phyloP scores from a whole-genome alignment of 2,113 vertebrate genomes.

The Sorex fumeus region DNA sequence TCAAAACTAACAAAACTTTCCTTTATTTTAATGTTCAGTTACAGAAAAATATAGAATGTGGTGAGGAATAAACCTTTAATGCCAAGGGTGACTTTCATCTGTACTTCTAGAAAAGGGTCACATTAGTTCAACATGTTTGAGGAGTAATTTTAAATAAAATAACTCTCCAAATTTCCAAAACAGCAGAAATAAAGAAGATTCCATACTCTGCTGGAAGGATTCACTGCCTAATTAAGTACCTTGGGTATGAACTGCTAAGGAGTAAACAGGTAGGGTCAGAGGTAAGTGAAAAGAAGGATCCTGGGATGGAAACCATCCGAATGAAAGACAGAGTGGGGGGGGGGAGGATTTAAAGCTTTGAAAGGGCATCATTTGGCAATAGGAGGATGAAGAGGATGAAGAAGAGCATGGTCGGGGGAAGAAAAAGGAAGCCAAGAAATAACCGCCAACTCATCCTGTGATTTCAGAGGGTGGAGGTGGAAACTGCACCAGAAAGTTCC shows the following conservation, averaged over 20 bases:
- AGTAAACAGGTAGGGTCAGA: not conserved
- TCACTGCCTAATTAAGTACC: not conserved
- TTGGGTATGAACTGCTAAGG: not conserved
- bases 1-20: not conserved
- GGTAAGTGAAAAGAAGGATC: not conserved
- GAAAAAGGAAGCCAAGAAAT: slow-evolving; percentile 20
- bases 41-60: not conserved
- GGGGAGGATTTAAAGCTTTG: no score
- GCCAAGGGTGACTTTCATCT: not conserved
- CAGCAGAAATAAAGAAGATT: not conserved
- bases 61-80: not conserved
- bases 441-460: slow-evolving; percentile 36
- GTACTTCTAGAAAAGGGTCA: slow-evolving; percentile 5
- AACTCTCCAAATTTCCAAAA: not conserved
- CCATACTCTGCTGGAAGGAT: not conserved
- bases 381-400: slow-evolving; percentile 6
- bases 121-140: not conserved
- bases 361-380: not conserved
- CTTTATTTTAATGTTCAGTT: slow-evolving; percentile 15
- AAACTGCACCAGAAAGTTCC: slow-evolving; percentile 36
- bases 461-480: slow-evolving; percentile 61
- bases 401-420: slow-evolving; percentile 24
- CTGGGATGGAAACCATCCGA: not conserved
- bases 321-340: not conserved
- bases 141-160: not conserved